Conservation (phyloP, 1,140 invertebrate genomes). For the Argopecten irradians region DNA sequence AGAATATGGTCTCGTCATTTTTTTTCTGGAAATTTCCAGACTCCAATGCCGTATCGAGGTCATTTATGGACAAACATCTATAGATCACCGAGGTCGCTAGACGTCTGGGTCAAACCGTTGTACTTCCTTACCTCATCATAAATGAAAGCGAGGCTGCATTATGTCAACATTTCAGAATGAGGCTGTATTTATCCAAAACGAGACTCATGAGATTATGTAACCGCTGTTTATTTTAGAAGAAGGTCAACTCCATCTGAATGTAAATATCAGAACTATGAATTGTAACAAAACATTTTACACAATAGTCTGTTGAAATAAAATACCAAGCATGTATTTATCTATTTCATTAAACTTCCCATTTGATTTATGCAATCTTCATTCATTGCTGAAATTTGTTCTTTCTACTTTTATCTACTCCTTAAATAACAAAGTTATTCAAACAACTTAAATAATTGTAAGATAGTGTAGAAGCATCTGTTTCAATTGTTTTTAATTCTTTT, state of each 20-base stretch:
- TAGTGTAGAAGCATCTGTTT: too few species aligned
- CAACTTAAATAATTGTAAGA: too few species aligned
- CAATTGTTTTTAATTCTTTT: too few species aligned
- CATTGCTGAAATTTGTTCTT: too few species aligned
- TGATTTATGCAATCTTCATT: too few species aligned
- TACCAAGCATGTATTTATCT: too few species aligned
- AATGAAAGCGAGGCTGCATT: not conserved
- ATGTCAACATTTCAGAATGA: not conserved
- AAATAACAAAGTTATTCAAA: too few species aligned
- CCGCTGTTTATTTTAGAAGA: not conserved
- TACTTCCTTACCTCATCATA: not conserved
- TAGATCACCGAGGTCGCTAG: not conserved
- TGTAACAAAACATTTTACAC: too few species aligned
- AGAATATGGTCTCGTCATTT: not conserved
- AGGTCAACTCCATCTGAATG: not conserved
- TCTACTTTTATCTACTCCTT: too few species aligned
- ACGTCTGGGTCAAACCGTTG: not conserved
- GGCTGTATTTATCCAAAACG: not conserved
- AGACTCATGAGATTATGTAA: not conserved
- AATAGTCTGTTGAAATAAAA: too few species aligned
- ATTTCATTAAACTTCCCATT: too few species aligned
- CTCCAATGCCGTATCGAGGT: not conserved
- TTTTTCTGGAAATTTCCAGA: conserved; percentile 17
- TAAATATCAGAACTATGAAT: too few species aligned
- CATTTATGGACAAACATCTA: not conserved